Evolutionary conservation across 2,113 vertebrate species (phyloP).

Genomic region (Sciurus niger): DNA sequence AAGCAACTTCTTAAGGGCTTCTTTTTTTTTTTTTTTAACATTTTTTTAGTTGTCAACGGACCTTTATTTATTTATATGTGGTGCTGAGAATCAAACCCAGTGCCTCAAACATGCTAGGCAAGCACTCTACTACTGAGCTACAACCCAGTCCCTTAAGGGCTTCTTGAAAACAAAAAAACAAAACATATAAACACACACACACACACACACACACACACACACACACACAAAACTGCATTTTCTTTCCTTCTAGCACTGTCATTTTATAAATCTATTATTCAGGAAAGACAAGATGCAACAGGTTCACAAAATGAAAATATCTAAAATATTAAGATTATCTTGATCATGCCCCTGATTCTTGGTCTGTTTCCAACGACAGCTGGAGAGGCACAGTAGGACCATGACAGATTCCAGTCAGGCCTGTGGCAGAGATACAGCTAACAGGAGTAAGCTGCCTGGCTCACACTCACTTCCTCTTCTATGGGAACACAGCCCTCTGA

Average conservation of each 20-base stretch:
- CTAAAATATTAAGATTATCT: neutral
- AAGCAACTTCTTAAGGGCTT: neutral
- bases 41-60: too few species aligned
- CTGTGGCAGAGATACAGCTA: neutral
- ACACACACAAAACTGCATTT: neutral
- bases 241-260: neutral
- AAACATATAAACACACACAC: neutral
- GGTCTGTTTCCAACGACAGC: constrained; percentile 20
- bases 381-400: neutral
- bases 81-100: too few species aligned
- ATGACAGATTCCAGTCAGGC: neutral
- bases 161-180: neutral
- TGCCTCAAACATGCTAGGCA: too few species aligned
- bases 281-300: neutral
- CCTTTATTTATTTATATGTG: too few species aligned
- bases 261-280: neutral
- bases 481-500: neutral
- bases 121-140: too few species aligned
- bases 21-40: too few species aligned
- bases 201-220: neutral
- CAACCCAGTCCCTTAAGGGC: neutral
- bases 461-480: neutral
- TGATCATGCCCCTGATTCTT: neutral
- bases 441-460: neutral
- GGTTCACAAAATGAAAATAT: constrained; percentile 42